phyloP scores from a whole-genome alignment of 2,797 vertebrate genomes.

The Protosalanx chinensis region DNA sequence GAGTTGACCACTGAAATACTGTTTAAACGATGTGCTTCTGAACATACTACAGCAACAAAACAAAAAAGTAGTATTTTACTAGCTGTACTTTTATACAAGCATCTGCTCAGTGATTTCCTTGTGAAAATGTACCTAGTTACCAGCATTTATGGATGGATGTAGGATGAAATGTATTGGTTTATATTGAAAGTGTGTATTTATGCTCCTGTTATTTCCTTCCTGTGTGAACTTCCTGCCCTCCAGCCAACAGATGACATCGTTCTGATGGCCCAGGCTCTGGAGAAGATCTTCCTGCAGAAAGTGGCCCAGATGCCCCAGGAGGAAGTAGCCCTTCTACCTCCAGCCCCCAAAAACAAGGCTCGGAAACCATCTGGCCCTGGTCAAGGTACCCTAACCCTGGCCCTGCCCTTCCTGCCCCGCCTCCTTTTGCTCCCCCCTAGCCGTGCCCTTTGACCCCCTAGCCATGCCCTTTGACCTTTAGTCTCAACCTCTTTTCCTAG shows the following conservation, averaged over 20 bases:
- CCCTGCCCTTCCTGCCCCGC: no score
- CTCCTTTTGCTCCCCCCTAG: background rate
- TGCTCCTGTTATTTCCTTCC: background rate
- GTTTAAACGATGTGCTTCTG: background rate
- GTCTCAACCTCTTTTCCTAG: background rate
- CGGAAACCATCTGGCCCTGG: slow-evolving; percentile 75
- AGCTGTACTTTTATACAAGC: background rate
- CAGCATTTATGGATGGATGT: no score
- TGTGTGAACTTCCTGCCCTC: slow-evolving; percentile 16
- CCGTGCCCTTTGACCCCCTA: background rate
- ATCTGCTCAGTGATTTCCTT: background rate
- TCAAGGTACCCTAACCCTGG: slow-evolving; percentile 45
- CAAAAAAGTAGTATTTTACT: background rate
- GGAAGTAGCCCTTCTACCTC: slow-evolving; percentile 90
- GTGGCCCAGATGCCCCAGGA: slow-evolving; percentile 98
- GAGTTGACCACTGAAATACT: background rate
- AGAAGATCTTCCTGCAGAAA: slow-evolving; percentile 98
- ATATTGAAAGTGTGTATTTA: no score
- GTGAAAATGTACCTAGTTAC: no score
- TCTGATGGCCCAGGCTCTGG: slow-evolving; percentile 95
- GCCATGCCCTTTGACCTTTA: background rate
- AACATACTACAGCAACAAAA: background rate
- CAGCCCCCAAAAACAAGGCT: slow-evolving; percentile 90
- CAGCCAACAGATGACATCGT: slow-evolving; percentile 97
- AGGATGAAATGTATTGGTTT: no score